These are phyloP conservation scores for Volucella inflata DNA, from an alignment of 2,888 invertebrate genomes.

Conservation along the genomic window DNA sequence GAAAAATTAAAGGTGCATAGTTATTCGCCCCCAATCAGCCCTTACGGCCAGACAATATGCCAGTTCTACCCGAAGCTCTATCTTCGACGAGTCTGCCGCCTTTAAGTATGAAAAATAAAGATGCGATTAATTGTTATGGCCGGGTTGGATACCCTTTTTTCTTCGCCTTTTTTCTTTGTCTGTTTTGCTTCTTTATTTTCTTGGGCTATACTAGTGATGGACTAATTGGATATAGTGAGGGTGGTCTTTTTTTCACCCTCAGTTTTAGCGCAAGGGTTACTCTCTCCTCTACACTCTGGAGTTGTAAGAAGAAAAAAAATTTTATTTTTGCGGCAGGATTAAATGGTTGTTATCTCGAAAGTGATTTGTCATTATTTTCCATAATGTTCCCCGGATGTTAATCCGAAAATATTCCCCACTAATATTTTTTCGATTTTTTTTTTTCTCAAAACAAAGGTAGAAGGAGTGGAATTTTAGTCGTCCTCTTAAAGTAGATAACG, in stretches of 20 bases:
- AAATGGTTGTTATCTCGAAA: slow-evolving; percentile 73
- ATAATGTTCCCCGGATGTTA: slow-evolving; percentile 70
- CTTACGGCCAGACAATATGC: slow-evolving; percentile 33
- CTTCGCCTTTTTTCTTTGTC: slow-evolving; percentile 21
- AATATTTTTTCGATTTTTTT: slow-evolving; percentile 1
- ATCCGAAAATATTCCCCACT: slow-evolving; percentile 41
- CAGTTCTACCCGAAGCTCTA: slow-evolving; percentile 8
- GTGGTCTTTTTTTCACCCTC: slow-evolving; percentile 39
- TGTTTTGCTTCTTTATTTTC: slow-evolving; percentile 14
- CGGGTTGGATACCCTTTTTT: slow-evolving; percentile 62
- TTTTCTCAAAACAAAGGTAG: background rate
- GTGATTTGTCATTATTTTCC: slow-evolving; percentile 76
- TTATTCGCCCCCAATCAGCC: background rate
- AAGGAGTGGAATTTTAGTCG: slow-evolving; percentile 49
- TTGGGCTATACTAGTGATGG: slow-evolving; percentile 33
- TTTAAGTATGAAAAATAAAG: slow-evolving; percentile 73
- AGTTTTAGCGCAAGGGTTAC: slow-evolving; percentile 54
- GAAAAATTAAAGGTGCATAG: slow-evolving; percentile 61
- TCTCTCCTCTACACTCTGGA: slow-evolving; percentile 3
- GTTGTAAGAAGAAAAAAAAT: slow-evolving; percentile 36
- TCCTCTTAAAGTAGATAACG: slow-evolving; percentile 73
- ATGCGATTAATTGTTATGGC: slow-evolving; percentile 75
- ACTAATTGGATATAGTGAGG: slow-evolving; percentile 65
- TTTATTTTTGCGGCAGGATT: slow-evolving; percentile 62
- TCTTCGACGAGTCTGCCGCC: slow-evolving; percentile 6